phyloP scores from a whole-genome alignment of 2,797 vertebrate species.

The Geotria australis region DNA sequence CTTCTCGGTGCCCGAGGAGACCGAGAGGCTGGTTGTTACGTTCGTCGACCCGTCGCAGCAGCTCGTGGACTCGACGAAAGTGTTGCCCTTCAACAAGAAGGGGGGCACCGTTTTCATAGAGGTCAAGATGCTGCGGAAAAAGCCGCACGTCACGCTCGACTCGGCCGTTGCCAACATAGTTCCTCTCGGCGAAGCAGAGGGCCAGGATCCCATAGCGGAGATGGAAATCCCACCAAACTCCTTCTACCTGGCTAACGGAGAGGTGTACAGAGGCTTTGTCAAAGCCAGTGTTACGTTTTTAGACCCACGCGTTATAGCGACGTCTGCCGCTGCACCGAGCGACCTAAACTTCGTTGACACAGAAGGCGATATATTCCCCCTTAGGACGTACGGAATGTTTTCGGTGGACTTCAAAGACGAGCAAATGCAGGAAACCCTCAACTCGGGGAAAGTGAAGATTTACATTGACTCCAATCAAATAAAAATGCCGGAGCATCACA shows the following conservation, averaged over 20 bases:
- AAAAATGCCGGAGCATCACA: slow-evolving; percentile 45
- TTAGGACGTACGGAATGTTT: slow-evolving; percentile 89
- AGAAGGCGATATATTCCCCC: slow-evolving; percentile 43
- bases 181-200: slow-evolving; percentile 26
- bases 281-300: slow-evolving; percentile 73
- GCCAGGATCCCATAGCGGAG: slow-evolving; percentile 36
- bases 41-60: slow-evolving; percentile 43
- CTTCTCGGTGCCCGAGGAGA: slow-evolving; percentile 32
- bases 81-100: slow-evolving; percentile 52
- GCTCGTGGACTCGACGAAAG: slow-evolving; percentile 43
- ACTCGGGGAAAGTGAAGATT: slow-evolving; percentile 32
- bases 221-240: slow-evolving; percentile 39
- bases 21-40: slow-evolving; percentile 41
- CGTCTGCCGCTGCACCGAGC: slow-evolving; percentile 33
- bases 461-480: slow-evolving; percentile 43
- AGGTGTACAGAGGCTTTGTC: slow-evolving; percentile 38
- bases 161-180: slow-evolving; percentile 26
- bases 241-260: slow-evolving; percentile 34
- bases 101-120: slow-evolving; percentile 54
- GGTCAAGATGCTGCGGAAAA: slow-evolving; percentile 49
- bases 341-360: slow-evolving; percentile 51
- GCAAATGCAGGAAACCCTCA: slow-evolving; percentile 20
- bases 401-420: slow-evolving; percentile 55
- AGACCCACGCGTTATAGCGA: slow-evolving; percentile 52
- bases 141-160: slow-evolving; percentile 27